phyloP scores from a whole-genome alignment of 2,888 invertebrate species.

The Zhengitettix transpicula region DNA sequence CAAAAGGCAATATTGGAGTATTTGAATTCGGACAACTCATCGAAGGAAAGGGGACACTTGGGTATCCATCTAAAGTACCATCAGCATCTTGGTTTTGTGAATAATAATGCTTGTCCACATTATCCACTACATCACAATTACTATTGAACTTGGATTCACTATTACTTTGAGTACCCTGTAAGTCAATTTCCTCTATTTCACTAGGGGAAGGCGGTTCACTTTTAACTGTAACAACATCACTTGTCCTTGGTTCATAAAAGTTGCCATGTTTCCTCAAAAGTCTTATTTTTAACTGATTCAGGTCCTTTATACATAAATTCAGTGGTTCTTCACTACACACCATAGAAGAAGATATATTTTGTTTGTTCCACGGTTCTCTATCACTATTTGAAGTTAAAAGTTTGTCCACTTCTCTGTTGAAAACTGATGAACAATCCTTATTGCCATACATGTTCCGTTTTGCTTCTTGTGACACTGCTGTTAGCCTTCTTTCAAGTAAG shows the following conservation, averaged over 20 bases:
- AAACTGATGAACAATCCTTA: neutral
- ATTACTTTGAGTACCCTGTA: neutral
- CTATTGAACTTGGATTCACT: neutral
- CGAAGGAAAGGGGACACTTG: neutral
- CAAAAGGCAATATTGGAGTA: neutral
- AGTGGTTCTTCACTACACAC: conserved; percentile 8
- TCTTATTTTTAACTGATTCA: conserved; percentile 36
- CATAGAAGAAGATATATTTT: neutral
- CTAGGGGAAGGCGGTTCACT: conserved; percentile 6
- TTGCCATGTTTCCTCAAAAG: conserved; percentile 44
- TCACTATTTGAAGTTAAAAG: neutral
- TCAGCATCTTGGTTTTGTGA: neutral
- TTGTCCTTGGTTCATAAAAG: conserved; percentile 38
- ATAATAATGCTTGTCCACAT: neutral
- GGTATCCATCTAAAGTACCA: neutral
- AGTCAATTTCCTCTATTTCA: conserved; percentile 3
- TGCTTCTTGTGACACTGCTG: conserved; percentile 37
- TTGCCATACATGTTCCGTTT: neutral
- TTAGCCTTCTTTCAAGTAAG: conserved; percentile 48
- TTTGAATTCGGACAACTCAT: neutral
- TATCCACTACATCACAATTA: neutral
- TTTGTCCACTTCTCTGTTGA: neutral
- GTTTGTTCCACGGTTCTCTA: neutral
- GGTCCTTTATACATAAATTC: conserved; percentile 11
- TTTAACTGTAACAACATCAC: conserved; percentile 4